Evolutionary conservation across 2,888 invertebrate species (phyloP), one percentile per base, ranked within the genome.

Genomic region (Branchinecta sandiegonensis): DNA sequence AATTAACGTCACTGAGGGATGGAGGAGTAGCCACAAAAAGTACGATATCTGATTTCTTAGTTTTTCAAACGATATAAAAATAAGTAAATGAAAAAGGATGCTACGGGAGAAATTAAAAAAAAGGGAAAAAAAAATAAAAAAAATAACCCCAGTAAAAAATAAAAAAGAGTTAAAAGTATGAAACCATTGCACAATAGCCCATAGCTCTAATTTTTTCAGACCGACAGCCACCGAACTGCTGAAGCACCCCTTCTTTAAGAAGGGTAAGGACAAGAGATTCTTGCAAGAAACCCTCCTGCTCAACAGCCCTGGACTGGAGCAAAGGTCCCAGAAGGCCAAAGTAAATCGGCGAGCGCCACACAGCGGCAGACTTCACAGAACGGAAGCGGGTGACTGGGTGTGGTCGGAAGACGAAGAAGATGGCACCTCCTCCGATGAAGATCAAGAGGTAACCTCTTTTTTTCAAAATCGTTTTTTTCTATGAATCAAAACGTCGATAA

Each of bases 201-300:
- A 37, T 37, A 56, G 10, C n/a, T 23, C 23, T 48, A 71, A 69
- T 66, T 67, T 63, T 76, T 76, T 66, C 71, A 81, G 87, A 74
- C 96, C 97, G 9, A 90, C 95, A 0, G 96, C 99, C 17, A 89
- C 90, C 50, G 96, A 97, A 78, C 81, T 99, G 67, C 80, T 99
- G 69, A 97, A 96, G 79, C 93, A 97, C 79, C 91, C 94, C 4
- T 99, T 99, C 79, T 96, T 99, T 80, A 94, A 91, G 78, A 97
- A 97, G 79, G 92, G 95, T 11, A 97, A 96, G 79, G 93, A 93
- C 77, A 88, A 88, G 76, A 90, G 88, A 76, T 92, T 90, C 79
- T 80, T 94, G 64, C 88, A 89, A 71, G 88, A 90, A 76, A 91
- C 90, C 1, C 78, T 14, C 48, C 86, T 93, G 48, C 86, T 89